Base-by-base conservation (phyloP, 2,888 invertebrate genomes). In the Incurvaria masculella region DNA sequence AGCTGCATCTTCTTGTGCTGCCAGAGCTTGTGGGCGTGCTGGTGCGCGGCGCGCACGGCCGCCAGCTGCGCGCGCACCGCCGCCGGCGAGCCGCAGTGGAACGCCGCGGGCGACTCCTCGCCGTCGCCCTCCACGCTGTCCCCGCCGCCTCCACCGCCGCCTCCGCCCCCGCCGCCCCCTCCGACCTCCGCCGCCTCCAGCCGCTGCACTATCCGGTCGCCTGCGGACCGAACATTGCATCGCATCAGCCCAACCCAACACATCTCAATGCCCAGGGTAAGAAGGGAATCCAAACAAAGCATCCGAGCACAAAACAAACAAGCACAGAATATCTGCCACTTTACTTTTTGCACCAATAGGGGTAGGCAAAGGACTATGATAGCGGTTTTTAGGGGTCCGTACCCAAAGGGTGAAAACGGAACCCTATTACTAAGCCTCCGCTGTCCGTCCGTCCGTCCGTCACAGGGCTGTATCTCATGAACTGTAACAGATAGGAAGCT, bases 1-100 rank as follows among this genome's bases (percentile, higher is more conserved):
- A 98, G 81, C 69, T 96, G 93, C 61, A 90, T 84, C 65, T 96
- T 93, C 66, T 97, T 95, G 61, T 91, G 91, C 64, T 95, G 94
- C 97, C 97, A 98, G 49, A 94, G 79, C 61, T 94, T 94, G 54
- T 94, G 84, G 44, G 97, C 85, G 63, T 96, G 93, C 64, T 94
- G 91, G 62, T 96, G 93, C 0, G 92, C 91, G 4, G 91, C 87
- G 57, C 94, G 91, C 21, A 96, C 90, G 52, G 93, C 89, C 60
- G 93, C 88, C 47, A 93, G 81, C 68, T 93, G 91, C 56, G 90
- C 86, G 56, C 92, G 81, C 47, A 93, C 89, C 44, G 90, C 82
- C 50, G 79, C 75, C 45, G 84, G 83, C 54, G 85, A 82, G 55
- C 86, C 84, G 58, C 87, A 88, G 55, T 87, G 86, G 62, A 88